A percentile compares a stretch with the other conserved stretches of the same genome.
Evolutionary conservation across 2,888 invertebrate species (phyloP).

Genomic region (Nematopogon swammerdamellus): DNA sequence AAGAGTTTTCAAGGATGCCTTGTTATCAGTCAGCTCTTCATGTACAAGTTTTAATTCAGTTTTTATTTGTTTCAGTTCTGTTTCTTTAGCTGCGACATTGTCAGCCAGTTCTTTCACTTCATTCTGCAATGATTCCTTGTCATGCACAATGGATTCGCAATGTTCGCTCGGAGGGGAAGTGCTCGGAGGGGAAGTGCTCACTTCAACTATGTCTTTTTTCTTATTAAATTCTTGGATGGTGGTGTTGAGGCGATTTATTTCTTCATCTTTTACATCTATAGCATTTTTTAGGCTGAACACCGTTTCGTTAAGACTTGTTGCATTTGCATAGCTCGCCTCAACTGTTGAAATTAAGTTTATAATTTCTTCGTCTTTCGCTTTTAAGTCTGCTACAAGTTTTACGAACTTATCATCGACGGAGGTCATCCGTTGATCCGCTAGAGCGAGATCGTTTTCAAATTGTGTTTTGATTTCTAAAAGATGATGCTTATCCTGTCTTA

Average conservation of each 20-base stretch:
- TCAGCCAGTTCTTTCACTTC: conserved; percentile 20
- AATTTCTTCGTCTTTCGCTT: conserved; percentile 41
- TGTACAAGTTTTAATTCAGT: conserved; percentile 21
- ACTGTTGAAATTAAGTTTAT: no score
- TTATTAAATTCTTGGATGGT: conserved; percentile 29
- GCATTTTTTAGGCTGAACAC: no score
- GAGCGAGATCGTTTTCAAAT: not conserved
- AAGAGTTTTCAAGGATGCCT: conserved; percentile 24
- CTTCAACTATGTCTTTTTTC: no score
- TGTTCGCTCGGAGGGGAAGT: no score
- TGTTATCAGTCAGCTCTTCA: conserved; percentile 25
- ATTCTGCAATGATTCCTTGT: conserved; percentile 18
- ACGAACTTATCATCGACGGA: conserved; percentile 31
- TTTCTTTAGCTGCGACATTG: conserved; percentile 21
- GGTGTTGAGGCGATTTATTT: conserved; percentile 22
- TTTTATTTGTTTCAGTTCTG: conserved; percentile 22
- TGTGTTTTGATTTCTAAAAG: conserved; percentile 14
- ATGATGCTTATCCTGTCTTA: conserved; percentile 14
- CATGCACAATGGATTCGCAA: no score
- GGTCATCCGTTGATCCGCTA: no score
- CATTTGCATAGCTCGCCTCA: no score
- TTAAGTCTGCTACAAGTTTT: conserved; percentile 29
- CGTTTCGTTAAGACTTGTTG: no score
- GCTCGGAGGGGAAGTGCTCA: no score
- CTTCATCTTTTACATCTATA: conserved; percentile 29